A percentile compares a stretch with the other conserved stretches of the same genome.
These are phyloP conservation scores for Bolborhynchus lineola DNA, from an alignment of 2,113 vertebrate species.

Conservation along the genomic window DNA sequence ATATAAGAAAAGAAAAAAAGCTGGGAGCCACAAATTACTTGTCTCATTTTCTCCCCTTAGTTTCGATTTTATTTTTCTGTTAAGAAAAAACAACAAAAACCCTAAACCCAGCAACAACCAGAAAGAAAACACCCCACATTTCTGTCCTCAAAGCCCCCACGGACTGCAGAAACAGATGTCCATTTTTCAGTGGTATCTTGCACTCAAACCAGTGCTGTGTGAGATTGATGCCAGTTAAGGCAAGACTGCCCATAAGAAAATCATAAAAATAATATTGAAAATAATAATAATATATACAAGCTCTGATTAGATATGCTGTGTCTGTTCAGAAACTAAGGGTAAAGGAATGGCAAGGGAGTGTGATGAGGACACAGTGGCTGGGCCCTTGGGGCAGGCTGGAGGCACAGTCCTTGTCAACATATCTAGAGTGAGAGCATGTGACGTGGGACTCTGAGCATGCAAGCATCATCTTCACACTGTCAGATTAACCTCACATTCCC, in stretches of 20 bases:
- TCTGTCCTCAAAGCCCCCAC: neutral
- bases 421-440: accelerated
- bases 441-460: accelerated
- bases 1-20: neutral
- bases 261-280: neutral
- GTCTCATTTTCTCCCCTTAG: slow-evolving; percentile 6
- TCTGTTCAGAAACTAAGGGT: slow-evolving; percentile 5
- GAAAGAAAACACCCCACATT: neutral
- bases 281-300: slow-evolving; percentile 1
- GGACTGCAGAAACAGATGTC: neutral
- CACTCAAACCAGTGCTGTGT: neutral
- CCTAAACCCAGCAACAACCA: neutral
- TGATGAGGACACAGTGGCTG: neutral
- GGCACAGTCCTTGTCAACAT: neutral
- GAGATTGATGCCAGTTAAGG: neutral
- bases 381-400: neutral
- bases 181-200: neutral
- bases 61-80: slow-evolving; percentile 27
- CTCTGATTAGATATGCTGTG: slow-evolving; percentile 22
- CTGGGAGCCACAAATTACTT: neutral
- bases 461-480: neutral
- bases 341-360: neutral
- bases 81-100: neutral
- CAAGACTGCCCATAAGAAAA: neutral
- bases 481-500: neutral